Evolutionary conservation across 1,140 invertebrate species (phyloP).

Genomic region (Lordiphosa stackelbergi): DNA sequence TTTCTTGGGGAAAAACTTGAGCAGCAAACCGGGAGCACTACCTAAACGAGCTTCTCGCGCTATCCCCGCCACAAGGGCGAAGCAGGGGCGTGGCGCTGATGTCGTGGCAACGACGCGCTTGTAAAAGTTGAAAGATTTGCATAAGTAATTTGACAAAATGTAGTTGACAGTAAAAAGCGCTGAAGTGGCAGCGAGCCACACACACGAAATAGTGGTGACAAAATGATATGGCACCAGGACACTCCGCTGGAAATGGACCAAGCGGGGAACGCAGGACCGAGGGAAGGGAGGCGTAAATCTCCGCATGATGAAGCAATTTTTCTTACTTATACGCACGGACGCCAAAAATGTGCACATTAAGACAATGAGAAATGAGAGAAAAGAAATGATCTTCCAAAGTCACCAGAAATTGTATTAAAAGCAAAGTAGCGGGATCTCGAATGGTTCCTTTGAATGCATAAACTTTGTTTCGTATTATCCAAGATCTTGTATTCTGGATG

Average conservation of each 20-base stretch:
- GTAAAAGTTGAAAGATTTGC: conserved; percentile 76
- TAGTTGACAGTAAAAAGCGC: conserved; percentile 73
- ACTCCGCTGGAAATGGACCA: not conserved
- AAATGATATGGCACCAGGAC: conserved; percentile 43
- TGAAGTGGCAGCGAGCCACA: conserved; percentile 34
- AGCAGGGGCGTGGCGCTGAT: conserved; percentile 21
- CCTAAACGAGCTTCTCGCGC: conserved; percentile 64
- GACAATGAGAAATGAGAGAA: conserved; percentile 7
- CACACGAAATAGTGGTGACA: conserved; percentile 38
- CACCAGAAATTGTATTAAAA: too few species aligned
- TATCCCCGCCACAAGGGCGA: not conserved
- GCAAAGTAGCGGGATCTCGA: too few species aligned
- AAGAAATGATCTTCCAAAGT: too few species aligned
- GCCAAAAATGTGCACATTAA: conserved; percentile 19
- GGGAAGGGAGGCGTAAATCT: conserved; percentile 12
- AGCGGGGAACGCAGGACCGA: not conserved
- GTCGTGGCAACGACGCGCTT: conserved; percentile 66
- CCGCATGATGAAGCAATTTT: conserved; percentile 54
- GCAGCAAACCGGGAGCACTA: conserved; percentile 13
- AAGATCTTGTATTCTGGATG: too few species aligned
- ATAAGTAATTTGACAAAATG: conserved; percentile 76
- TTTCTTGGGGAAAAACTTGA: conserved; percentile 42
- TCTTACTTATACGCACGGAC: conserved; percentile 55
- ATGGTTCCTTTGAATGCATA: too few species aligned
- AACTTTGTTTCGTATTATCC: too few species aligned